phyloP scores from a whole-genome alignment of 2,797 vertebrate species.

The Anniella stebbinsi region DNA sequence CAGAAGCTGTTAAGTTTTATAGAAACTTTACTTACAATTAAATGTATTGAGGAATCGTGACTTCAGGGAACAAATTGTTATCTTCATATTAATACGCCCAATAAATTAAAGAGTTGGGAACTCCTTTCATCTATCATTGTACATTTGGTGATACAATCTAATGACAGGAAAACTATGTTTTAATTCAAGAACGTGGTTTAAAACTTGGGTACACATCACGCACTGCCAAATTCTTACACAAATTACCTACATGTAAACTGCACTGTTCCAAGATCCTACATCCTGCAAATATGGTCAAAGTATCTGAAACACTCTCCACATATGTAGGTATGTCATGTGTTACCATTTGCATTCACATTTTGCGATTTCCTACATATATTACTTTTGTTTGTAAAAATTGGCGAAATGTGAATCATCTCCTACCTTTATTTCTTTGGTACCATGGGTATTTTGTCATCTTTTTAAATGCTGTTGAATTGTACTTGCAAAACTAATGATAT shows the following conservation, averaged over 20 bases:
- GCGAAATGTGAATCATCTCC: background rate
- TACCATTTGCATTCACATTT: background rate
- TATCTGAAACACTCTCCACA: background rate
- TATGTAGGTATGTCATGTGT: background rate
- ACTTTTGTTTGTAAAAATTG: background rate
- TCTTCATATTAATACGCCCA: background rate
- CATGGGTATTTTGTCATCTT: background rate
- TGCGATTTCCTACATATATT: background rate
- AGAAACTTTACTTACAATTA: background rate
- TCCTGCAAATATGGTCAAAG: background rate
- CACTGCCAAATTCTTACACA: background rate
- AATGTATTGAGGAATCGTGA: background rate
- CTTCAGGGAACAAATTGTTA: background rate
- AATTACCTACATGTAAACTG: background rate
- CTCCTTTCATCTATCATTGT: background rate
- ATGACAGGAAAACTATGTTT: background rate
- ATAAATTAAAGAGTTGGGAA: background rate
- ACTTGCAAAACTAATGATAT: background rate
- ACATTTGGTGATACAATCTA: background rate
- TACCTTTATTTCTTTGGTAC: background rate
- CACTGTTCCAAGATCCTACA: background rate
- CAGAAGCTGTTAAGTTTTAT: conserved; percentile 17
- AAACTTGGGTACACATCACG: background rate
- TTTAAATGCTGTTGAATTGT: background rate
- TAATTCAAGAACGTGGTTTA: background rate